A percentile compares a stretch with the other conserved stretches of the same genome.
These are phyloP conservation scores for Pogonophryne albipinna DNA, from an alignment of 2,797 vertebrate genomes.

Conservation along the genomic window DNA sequence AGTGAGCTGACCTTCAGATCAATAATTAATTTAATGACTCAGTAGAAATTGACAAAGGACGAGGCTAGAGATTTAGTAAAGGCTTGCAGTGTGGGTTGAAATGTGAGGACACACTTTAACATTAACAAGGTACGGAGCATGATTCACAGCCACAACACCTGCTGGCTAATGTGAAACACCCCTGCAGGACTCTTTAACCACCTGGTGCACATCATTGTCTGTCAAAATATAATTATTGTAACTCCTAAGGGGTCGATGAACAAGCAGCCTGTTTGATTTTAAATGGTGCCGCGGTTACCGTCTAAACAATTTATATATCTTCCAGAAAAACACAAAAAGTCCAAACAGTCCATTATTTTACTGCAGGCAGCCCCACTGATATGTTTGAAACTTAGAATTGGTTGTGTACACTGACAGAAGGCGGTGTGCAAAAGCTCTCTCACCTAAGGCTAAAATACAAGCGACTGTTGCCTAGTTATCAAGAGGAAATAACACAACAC, in stretches of 20 bases:
- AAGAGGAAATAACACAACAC: slow-evolving; percentile 27
- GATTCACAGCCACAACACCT: slow-evolving; percentile 58
- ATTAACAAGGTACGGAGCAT: slow-evolving; percentile 29
- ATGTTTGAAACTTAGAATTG: slow-evolving; percentile 19
- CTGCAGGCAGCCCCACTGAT: slow-evolving; percentile 1
- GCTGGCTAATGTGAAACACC: slow-evolving; percentile 42
- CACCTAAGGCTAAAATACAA: slow-evolving; percentile 40
- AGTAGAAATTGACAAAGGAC: slow-evolving; percentile 29
- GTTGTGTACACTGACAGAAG: slow-evolving; percentile 10
- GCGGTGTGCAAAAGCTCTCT: slow-evolving; percentile 12
- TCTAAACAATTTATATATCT: slow-evolving; percentile 26
- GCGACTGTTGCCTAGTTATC: slow-evolving; percentile 50
- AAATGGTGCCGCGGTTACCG: slow-evolving; percentile 15
- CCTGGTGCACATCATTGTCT: slow-evolving; percentile 44
- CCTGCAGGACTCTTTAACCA: slow-evolving; percentile 27
- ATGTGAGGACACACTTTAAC: slow-evolving; percentile 10
- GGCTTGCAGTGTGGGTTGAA: slow-evolving; percentile 1
- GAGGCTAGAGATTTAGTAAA: background rate
- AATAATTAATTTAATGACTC: slow-evolving; percentile 47
- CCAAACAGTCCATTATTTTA: slow-evolving; percentile 25
- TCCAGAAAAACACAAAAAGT: slow-evolving; percentile 8
- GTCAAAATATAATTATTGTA: slow-evolving; percentile 21
- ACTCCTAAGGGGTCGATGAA: background rate
- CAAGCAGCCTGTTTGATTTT: slow-evolving; percentile 26
- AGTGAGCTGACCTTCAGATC: slow-evolving; percentile 3